Percentiles rank a stretch among this genome's conserved stretches.
phyloP scores from a whole-genome alignment of 2,113 vertebrate species.

The Nettapus auritus region DNA sequence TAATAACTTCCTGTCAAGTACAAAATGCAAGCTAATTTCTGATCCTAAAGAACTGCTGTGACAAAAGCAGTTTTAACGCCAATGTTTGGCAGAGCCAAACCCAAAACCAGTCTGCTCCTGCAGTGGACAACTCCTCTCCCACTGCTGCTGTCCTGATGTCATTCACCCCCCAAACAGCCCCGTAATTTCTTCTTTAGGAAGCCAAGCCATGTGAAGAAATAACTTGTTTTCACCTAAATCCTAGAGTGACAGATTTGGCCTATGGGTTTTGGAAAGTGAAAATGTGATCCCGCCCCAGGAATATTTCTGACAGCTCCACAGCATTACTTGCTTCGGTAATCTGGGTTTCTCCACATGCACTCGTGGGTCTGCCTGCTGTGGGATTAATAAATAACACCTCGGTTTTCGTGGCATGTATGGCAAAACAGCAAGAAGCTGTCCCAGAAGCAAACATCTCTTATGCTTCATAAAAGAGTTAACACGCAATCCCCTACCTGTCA shows the following conservation, averaged over 20 bases:
- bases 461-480: constrained; percentile 15
- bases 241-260: neutral
- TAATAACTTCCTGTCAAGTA: constrained; percentile 55
- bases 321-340: neutral
- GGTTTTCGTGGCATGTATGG: rapidly evolving
- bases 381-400: neutral
- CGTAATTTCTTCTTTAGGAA: neutral
- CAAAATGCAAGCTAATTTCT: constrained; percentile 29
- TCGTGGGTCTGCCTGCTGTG: neutral
- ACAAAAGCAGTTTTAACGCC: constrained; percentile 9
- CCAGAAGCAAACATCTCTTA: neutral
- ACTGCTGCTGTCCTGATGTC: neutral
- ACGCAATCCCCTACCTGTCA: neutral
- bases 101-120: neutral
- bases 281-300: neutral
- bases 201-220: neutral
- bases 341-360: rapidly evolving
- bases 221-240: neutral
- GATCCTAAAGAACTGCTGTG: neutral
- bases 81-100: neutral
- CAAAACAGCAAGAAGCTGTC: neutral
- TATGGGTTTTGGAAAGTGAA: neutral
- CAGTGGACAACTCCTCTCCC: neutral
- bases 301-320: neutral
- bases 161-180: neutral